Evolutionary conservation across 2,113 vertebrate species (phyloP).

Genomic region (Empidonax alnorum): DNA sequence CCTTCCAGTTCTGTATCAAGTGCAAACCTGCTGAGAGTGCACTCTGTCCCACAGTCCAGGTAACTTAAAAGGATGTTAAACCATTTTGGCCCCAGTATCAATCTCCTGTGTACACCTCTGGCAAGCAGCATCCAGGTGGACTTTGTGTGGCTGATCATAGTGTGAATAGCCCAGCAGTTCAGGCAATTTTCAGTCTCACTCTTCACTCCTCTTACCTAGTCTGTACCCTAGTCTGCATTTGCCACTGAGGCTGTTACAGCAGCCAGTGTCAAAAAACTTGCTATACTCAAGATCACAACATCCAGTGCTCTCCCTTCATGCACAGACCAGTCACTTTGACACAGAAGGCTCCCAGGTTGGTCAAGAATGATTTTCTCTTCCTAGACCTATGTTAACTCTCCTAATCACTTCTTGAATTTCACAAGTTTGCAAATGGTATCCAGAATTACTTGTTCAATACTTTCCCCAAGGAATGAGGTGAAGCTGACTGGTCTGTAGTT

Average conservation of each 20-base stretch:
- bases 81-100: fast-evolving
- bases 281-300: neutral
- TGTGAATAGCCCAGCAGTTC: neutral
- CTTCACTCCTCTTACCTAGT: neutral
- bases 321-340: neutral
- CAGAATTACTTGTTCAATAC: neutral
- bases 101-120: neutral
- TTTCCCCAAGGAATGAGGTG: neutral
- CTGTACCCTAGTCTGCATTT: neutral
- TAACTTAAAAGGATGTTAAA: neutral
- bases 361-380: neutral
- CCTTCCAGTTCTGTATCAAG: neutral
- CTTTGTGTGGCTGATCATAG: neutral
- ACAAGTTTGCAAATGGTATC: neutral
- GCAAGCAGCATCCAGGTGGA: neutral
- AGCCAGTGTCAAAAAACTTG: neutral
- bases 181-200: neutral
- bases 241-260: neutral
- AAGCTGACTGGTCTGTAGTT: fast-evolving
- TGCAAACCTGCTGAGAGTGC: neutral
- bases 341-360: neutral
- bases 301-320: neutral
- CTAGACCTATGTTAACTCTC: neutral
- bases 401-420: neutral
- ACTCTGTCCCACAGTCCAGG: neutral